These are phyloP conservation scores for Scomber colias DNA, from an alignment of 2,113 vertebrate species.

Conservation along the genomic window DNA sequence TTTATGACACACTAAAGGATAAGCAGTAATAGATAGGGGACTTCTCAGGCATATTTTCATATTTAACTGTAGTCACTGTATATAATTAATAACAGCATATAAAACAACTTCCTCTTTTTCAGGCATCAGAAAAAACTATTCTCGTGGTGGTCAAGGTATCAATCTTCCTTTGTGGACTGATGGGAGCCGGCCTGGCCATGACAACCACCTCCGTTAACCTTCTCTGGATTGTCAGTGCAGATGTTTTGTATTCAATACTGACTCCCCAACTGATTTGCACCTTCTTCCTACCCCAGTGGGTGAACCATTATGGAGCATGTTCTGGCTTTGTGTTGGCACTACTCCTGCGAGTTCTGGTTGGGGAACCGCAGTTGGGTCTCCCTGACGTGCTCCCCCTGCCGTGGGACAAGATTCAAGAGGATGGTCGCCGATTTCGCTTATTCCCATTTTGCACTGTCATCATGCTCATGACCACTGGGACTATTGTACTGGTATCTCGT, in stretches of 20 bases:
- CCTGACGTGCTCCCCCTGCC: constrained; percentile 55
- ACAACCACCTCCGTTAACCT: constrained; percentile 64
- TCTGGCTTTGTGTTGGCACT: constrained; percentile 56
- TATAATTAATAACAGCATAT: neutral
- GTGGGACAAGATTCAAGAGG: constrained; percentile 37
- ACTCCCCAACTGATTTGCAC: constrained; percentile 83
- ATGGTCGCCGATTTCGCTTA: constrained; percentile 25
- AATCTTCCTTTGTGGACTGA: constrained; percentile 74
- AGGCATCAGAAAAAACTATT: constrained; percentile 83
- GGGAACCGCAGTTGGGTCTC: constrained; percentile 44
- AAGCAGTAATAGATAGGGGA: too few relatives aligned
- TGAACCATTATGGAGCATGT: constrained; percentile 78
- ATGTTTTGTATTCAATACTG: constrained; percentile 81
- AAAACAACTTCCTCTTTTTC: neutral
- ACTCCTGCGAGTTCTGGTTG: constrained; percentile 44
- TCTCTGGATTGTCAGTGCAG: constrained; percentile 83
- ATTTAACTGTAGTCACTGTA: too few relatives aligned
- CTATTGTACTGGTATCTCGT: constrained; percentile 22
- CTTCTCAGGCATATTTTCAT: too few relatives aligned
- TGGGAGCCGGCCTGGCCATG: constrained; percentile 74
- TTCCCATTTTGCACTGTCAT: constrained; percentile 58
- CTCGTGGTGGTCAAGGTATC: constrained; percentile 76
- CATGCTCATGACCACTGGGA: constrained; percentile 29
- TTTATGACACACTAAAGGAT: too few relatives aligned
- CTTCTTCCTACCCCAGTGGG: constrained; percentile 66